Percentiles rank a stretch among this genome's conserved stretches.
These are phyloP conservation scores for Crax fasciolata DNA, from an alignment of 2,797 vertebrate genomes.

Conservation along the genomic window DNA sequence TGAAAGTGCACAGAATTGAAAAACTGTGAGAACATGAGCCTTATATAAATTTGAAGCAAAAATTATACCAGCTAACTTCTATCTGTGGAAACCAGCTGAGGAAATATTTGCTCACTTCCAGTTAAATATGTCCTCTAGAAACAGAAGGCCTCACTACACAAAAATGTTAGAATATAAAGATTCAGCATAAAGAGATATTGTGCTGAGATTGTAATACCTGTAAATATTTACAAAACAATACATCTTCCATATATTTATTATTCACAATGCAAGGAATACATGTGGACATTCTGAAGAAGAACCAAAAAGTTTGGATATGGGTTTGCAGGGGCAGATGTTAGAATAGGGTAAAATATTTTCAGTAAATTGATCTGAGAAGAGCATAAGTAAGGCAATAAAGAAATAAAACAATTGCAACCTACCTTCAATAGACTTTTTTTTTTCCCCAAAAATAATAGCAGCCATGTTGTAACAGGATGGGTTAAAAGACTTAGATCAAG, in stretches of 20 bases:
- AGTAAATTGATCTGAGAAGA: neutral
- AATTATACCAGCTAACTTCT: neutral
- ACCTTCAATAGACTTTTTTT: neutral
- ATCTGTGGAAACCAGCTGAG: neutral
- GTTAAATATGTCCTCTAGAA: slow-evolving; percentile 27
- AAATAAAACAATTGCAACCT: neutral
- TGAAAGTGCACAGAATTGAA: slow-evolving; percentile 26
- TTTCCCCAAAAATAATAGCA: neutral
- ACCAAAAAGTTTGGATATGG: neutral
- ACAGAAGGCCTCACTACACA: neutral
- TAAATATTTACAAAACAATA: neutral
- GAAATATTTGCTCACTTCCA: slow-evolving; percentile 28
- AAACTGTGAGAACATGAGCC: neutral
- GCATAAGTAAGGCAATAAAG: accelerated
- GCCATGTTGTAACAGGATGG: neutral
- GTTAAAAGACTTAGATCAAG: neutral
- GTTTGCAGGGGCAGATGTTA: neutral
- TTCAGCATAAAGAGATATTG: neutral
- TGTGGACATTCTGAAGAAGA: neutral
- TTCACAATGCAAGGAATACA: neutral
- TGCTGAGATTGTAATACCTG: neutral
- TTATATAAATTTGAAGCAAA: slow-evolving; percentile 25
- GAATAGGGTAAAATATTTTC: neutral
- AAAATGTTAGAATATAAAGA: neutral
- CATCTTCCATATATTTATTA: neutral